Conservation (phyloP, 2,888 invertebrate species). For the Athripsodes cinereus region DNA sequence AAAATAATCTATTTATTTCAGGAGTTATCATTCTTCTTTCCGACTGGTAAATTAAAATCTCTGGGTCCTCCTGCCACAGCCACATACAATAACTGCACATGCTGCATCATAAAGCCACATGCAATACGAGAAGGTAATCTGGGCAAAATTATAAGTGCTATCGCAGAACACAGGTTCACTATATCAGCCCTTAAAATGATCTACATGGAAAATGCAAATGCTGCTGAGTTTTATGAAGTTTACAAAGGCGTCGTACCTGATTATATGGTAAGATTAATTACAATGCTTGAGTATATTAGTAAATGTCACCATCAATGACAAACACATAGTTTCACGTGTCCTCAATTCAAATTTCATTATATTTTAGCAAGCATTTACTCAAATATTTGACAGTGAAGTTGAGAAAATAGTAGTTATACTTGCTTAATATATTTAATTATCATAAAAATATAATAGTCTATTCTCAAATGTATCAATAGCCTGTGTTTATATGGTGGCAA, state of each 20-base stretch:
- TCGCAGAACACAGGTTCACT: constrained; percentile 69
- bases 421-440: no score
- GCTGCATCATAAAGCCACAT: constrained; percentile 87
- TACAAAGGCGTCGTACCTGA: constrained; percentile 85
- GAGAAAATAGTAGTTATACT: no score
- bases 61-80: constrained; percentile 49
- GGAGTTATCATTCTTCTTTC: constrained; percentile 61
- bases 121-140: constrained; percentile 68
- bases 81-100: constrained; percentile 61
- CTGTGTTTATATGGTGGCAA: no score
- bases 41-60: constrained; percentile 37
- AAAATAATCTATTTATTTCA: constrained; percentile 31
- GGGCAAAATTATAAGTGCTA: constrained; percentile 66
- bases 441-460: no score
- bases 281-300: no score
- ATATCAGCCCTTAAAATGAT: constrained; percentile 78
- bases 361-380: no score
- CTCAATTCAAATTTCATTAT: no score
- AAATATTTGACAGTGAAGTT: no score
- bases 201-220: constrained; percentile 71
- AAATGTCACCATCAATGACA: no score
- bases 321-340: no score
- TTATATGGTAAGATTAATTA: constrained; percentile 50
- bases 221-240: constrained; percentile 88
- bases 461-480: no score